Evolutionary conservation across 2,888 invertebrate genomes (phyloP), one percentile per base, ranked within the genome.

Genomic region (Lepidochrysops patricia): DNA sequence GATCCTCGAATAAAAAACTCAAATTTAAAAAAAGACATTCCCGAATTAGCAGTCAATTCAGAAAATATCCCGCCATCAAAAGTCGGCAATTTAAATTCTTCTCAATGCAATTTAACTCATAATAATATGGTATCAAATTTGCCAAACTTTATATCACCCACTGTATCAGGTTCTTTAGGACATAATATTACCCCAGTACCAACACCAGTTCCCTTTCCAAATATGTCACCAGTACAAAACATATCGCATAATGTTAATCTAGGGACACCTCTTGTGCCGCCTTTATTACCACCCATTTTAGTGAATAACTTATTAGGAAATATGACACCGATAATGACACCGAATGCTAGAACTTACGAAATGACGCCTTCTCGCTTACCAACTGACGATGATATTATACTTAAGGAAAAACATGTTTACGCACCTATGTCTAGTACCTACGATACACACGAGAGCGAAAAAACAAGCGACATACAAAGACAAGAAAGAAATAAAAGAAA

Each of bases 1-100:
- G 85, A 87, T 64, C 82, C 84, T 35, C 77, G 84, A 19, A 66
- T 79, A 29, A 79, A 72, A 67, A 76, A 85, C 61, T 49, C 69
- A 1, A 72, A 64, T 66, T 64, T 66, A 59, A 34, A 63, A 19
- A 35, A 61, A 58, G 73, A 72, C 32, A 76, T 70, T 52, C 68
- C 72, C 48, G 74, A 70, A 65, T 65, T 69, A 7, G 67, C 63
- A 35, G 56, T 62, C 19, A 74, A 70, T 63, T 56, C 68, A 50
- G 77, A 77, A 5, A 72, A 69, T 57, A 69, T 63, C 37, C 66
- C 72, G 19, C 72, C 67, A 58, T 57, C 71, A 12, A 35, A 57
- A 27, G 62, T 62, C 50, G 63, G 63, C 43, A 52, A 50, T 48
- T 43, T 57, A 13, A 23, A 9, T 32, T 19, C 19, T 9, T 4